These are phyloP conservation scores for Hemibagrus guttatus DNA, from an alignment of 2,797 vertebrate species.

Conservation along the genomic window DNA sequence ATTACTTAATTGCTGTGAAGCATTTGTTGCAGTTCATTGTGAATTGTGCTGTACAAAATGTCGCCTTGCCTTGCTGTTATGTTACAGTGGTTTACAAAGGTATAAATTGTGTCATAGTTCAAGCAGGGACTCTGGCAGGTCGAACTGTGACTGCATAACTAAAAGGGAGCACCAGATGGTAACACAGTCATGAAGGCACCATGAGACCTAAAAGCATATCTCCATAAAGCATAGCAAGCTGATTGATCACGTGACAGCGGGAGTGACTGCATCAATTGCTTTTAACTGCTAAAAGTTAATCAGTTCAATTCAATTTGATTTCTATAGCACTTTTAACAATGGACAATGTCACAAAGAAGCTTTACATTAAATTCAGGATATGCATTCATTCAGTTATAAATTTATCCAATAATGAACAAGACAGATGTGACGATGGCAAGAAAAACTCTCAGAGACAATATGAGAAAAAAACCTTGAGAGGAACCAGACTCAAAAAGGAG, in stretches of 20 bases:
- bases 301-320: too few species aligned
- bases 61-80: background rate
- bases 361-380: too few species aligned
- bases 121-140: background rate
- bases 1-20: background rate
- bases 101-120: background rate
- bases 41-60: background rate
- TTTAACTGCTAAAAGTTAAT: background rate
- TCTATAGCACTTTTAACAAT: too few species aligned
- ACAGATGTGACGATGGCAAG: too few species aligned
- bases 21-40: background rate
- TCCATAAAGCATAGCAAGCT: background rate
- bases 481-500: too few species aligned
- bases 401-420: too few species aligned
- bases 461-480: too few species aligned
- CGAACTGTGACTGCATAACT: background rate
- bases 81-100: background rate
- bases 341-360: too few species aligned
- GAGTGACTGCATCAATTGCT: background rate
- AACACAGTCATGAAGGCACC: background rate
- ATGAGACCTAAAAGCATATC: background rate
- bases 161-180: background rate
- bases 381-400: too few species aligned
- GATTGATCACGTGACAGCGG: background rate
- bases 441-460: too few species aligned